Evolutionary conservation across 2,797 vertebrate species (phyloP).

Genomic region (Sciaenops ocellatus): DNA sequence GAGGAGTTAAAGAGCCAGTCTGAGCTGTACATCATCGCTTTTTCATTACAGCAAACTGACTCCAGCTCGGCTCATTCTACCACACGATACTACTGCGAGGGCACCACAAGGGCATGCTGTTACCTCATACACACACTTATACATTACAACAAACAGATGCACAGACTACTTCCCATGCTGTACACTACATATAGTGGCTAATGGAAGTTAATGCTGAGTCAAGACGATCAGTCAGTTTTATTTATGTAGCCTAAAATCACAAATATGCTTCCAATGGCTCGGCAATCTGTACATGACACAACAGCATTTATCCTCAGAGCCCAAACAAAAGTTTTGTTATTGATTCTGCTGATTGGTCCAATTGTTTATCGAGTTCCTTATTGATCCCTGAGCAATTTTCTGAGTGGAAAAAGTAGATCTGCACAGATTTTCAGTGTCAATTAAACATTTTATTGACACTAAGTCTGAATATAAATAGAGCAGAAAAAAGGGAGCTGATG

Average conservation of each 20-base stretch:
- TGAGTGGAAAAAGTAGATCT: too few species aligned
- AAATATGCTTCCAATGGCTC: not conserved
- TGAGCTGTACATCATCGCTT: slow-evolving; percentile 57
- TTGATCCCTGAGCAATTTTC: too few species aligned
- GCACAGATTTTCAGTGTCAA: too few species aligned
- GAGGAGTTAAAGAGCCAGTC: slow-evolving; percentile 34
- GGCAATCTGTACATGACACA: not conserved
- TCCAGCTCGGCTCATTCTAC: slow-evolving; percentile 31
- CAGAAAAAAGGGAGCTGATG: too few species aligned
- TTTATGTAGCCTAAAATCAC: not conserved
- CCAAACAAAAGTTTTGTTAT: not conserved
- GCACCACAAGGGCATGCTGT: slow-evolving; percentile 56
- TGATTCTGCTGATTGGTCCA: too few species aligned
- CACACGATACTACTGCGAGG: slow-evolving; percentile 47
- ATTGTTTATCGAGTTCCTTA: too few species aligned
- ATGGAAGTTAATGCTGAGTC: not conserved
- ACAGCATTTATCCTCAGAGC: too few species aligned
- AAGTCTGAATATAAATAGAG: too few species aligned
- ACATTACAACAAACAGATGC: not conserved
- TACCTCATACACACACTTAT: slow-evolving; percentile 7
- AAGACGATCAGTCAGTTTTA: not conserved
- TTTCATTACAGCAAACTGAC: slow-evolving; percentile 63
- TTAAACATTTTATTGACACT: too few species aligned
- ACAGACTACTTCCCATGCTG: not conserved
- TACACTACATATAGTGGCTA: not conserved